These are phyloP conservation scores for Gallinago paraguaiae DNA, from an alignment of 2,113 vertebrate species.

Conservation along the genomic window DNA sequence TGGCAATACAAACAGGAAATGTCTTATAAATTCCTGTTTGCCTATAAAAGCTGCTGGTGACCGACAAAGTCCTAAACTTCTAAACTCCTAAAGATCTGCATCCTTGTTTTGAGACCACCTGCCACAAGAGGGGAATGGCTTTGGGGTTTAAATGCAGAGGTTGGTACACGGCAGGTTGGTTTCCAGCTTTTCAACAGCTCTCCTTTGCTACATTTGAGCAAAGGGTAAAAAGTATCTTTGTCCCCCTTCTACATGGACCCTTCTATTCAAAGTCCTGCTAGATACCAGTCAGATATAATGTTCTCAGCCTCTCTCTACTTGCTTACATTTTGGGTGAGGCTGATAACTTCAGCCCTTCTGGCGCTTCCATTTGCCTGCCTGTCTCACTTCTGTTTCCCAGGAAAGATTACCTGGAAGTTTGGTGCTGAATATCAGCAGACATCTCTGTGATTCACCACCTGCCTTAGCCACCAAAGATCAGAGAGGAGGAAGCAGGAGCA, in stretches of 20 bases:
- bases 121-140: background rate
- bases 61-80: background rate
- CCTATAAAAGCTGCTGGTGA: background rate
- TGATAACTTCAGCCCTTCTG: background rate
- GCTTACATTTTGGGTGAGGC: background rate
- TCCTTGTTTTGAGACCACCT: background rate
- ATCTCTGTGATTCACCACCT: background rate
- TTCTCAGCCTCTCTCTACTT: background rate
- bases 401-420: background rate
- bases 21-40: background rate
- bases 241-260: background rate
- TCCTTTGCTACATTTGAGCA: background rate
- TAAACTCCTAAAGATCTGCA: background rate
- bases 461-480: background rate
- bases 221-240: background rate
- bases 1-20: background rate
- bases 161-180: rapidly evolving
- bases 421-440: background rate
- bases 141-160: background rate
- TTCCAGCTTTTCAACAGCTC: background rate
- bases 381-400: background rate
- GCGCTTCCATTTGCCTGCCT: background rate
- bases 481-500: background rate
- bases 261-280: background rate
- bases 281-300: background rate